These are phyloP conservation scores for Proctacanthus coquilletti DNA, from an alignment of 1,140 invertebrate genomes.

Conservation along the genomic window DNA sequence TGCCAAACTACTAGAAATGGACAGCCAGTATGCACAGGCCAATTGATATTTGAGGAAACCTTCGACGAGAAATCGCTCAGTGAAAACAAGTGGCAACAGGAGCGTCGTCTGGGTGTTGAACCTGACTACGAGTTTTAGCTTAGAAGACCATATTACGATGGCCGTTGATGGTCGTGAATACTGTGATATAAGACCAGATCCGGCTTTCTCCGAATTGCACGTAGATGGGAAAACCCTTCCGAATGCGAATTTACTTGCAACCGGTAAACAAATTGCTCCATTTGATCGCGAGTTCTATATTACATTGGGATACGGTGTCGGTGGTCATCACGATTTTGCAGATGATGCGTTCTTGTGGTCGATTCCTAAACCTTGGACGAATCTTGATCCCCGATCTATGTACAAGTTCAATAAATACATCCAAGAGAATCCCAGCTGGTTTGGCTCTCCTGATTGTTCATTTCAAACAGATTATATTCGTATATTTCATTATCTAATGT, in stretches of 20 bases:
- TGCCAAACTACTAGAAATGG: too few relatives aligned
- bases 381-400: constrained; percentile 13
- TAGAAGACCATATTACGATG: constrained; percentile 33
- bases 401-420: too few relatives aligned
- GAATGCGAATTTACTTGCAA: constrained; percentile 26
- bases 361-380: constrained; percentile 16
- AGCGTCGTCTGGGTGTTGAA: constrained; percentile 24
- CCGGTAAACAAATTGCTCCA: constrained; percentile 40
- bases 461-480: too few relatives aligned
- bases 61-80: constrained; percentile 24
- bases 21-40: constrained; percentile 32
- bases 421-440: too few relatives aligned
- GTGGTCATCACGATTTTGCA: constrained; percentile 20
- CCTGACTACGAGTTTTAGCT: constrained; percentile 50
- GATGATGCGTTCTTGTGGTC: constrained; percentile 11
- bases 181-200: constrained; percentile 29
- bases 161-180: constrained; percentile 38
- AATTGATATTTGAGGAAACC: constrained; percentile 37
- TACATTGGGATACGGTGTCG: constrained; percentile 20
- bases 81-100: constrained; percentile 24
- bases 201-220: constrained; percentile 24
- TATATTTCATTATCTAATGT: too few relatives aligned
- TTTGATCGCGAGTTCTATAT: constrained; percentile 47
- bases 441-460: too few relatives aligned
- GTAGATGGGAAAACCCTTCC: constrained; percentile 19